These are phyloP conservation scores for Tupaia tana DNA, from an alignment of 2,113 vertebrate species.

Conservation along the genomic window DNA sequence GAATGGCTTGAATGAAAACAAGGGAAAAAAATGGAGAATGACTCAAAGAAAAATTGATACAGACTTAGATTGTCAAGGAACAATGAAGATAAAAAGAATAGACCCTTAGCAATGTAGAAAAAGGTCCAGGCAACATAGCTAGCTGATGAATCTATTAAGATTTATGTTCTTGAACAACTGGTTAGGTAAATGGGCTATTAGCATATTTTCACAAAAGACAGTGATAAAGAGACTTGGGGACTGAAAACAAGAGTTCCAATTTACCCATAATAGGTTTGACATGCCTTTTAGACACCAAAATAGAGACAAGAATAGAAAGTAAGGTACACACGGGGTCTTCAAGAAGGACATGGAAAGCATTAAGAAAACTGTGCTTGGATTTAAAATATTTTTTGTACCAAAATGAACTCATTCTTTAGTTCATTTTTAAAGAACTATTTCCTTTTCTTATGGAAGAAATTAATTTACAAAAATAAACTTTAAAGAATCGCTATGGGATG, in stretches of 20 bases:
- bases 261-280: not conserved
- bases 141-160: not conserved
- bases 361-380: no score
- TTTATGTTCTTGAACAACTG: not conserved
- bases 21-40: not conserved
- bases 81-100: not conserved
- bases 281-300: not conserved
- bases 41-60: not conserved
- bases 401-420: no score
- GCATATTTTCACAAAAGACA: not conserved
- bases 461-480: no score
- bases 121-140: not conserved
- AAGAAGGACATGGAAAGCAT: no score
- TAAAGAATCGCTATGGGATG: no score
- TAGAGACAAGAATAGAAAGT: not conserved
- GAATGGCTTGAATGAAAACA: not conserved
- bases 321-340: not conserved
- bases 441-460: no score
- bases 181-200: not conserved
- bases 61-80: not conserved
- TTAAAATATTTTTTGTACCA: no score
- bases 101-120: not conserved
- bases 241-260: not conserved
- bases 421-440: no score
- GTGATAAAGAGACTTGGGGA: not conserved